A percentile compares a stretch with the other conserved stretches of the same genome.
Evolutionary conservation across 2,113 vertebrate genomes (phyloP).

Genomic region (Tapirus terrestris): DNA sequence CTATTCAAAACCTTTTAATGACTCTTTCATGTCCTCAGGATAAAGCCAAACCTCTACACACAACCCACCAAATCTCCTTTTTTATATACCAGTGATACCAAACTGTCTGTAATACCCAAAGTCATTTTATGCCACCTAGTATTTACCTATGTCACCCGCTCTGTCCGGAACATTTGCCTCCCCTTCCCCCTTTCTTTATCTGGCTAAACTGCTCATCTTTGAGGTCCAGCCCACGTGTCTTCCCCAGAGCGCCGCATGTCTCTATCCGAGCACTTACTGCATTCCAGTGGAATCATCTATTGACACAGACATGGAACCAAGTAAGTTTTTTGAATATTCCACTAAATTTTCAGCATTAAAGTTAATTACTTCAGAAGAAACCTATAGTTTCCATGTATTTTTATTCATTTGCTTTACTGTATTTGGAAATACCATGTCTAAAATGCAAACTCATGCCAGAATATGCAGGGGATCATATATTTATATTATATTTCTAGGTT

Average conservation of each 20-base stretch:
- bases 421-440: conserved; percentile 9
- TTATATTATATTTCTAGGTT: not conserved
- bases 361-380: conserved; percentile 26
- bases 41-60: conserved; percentile 41
- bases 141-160: not conserved
- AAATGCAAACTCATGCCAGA: not conserved
- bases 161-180: not conserved
- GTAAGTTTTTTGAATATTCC: not conserved
- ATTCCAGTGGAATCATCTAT: not conserved
- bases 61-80: not conserved
- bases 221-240: not conserved
- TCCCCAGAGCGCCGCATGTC: not conserved
- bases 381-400: not conserved
- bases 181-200: not conserved
- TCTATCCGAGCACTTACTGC: not conserved
- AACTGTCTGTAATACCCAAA: not conserved
- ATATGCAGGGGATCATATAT: not conserved
- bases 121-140: not conserved
- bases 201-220: not conserved
- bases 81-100: not conserved
- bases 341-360: not conserved
- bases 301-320: not conserved
- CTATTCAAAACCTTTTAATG: conserved; percentile 9
- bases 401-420: conserved; percentile 1
- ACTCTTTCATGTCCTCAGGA: not conserved